Evolutionary conservation across 2,113 vertebrate species (phyloP), one percentile per base, ranked within the genome.

Genomic region (Bos taurus): DNA sequence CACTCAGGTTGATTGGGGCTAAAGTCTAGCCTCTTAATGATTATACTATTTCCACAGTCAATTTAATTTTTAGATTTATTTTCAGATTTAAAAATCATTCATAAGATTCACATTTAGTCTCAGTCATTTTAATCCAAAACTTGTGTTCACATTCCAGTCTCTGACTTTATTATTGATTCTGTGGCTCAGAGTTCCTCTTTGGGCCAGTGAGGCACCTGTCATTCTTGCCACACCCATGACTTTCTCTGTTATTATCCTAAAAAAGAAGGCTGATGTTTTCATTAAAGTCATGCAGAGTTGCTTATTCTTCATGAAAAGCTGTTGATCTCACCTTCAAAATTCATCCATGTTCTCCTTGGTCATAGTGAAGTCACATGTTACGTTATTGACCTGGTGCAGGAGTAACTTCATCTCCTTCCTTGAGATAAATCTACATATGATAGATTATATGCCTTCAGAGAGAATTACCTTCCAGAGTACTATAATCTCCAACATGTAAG

Each of bases 401-500:
- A 50, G 21, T 28, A 83, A 78, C 4, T 82, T 95, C 88, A 28
- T 88, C 14, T 36, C 62, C 30, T 96, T 83, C 89, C 84, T 96
- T 86, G 26, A 28, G 90, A 88, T 33, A 96, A 96, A 84, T 90
- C 30, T 15, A 88, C 62, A 78, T 28, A 93, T 91, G 92, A 96
- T 91, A 97, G 97, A 95, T 96, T 91, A 82, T 64, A 80, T 84
- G 71, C 57, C 60, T 97, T 97, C 95, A 97, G 86, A 98, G 93
- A 96, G 95, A 97, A 98, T 97, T 95, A 93, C 88, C 67, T 92
- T 80, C 67, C 57, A 96, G 36, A 93, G 17, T 15, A 62, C 46
- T 78, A 28, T 88, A 90, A 92, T 95, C 81, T 94, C 96, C 67
- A 96, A 84, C 64, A 57, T 91, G 40, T 88, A 92, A 48, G 50